Base-by-base conservation (phyloP, 2,888 invertebrate genomes). In the Folsomia manolachei region DNA sequence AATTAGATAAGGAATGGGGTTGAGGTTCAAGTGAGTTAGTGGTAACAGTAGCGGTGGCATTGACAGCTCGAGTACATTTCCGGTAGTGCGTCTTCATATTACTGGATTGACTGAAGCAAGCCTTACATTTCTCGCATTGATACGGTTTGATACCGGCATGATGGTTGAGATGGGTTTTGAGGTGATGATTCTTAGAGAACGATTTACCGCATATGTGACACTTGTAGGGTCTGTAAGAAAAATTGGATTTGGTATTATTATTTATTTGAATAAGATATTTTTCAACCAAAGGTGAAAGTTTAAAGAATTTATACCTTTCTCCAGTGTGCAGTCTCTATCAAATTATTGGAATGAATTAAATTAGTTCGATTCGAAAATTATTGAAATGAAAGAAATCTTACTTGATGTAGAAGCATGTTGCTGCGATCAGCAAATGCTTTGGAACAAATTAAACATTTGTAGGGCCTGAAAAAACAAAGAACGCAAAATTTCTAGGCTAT, bases 81-180 rank as follows among this genome's bases (percentile, higher is more conserved):
- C 93, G 92, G 82, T 89, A 88, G 82, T 93, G 93, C 0, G 93
- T 93, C 78, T 93, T 87, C 93, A 93, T 93, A 82, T 93, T 93
- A 80, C 92, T 92, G 64, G 92, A 92, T 83, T 93, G 93, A 0
- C 92, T 92, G 83, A 93, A 93, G 14, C 90, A 88, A 53, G 92
- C 87, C 25, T 71, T 73, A 56, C 81, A 81, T 39, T 81, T 72
- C 82, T 76, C 73, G 70, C 80, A 81, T 61, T 78, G 74, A 63
- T 79, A 79, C 53, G 79, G 77, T 69, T 79, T 79, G 25, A 81
- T 78, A 27, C 81, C 81, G 7, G 76, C 73, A 68, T 81, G 81
- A 66, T 80, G 80, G 70, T 81, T 81, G 71, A 81, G 63, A 70
- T 81, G 81, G 9, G 81, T 81, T 71, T 81, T 80, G 25, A 81